Evolutionary conservation across 1,140 invertebrate genomes (phyloP).

Genomic region (Eciton burchellii): DNA sequence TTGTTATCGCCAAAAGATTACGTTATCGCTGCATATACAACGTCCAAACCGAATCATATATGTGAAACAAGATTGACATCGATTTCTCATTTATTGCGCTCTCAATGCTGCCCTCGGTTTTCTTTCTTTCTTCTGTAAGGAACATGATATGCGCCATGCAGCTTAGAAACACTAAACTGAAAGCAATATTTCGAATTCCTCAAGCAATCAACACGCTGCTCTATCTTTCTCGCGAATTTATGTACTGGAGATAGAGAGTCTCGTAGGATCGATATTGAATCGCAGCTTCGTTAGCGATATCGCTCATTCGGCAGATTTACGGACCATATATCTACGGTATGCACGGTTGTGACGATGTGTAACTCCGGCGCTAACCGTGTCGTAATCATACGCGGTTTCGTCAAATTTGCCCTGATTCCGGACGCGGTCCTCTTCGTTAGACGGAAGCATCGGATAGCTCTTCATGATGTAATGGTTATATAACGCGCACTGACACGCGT

Average conservation of each 20-base stretch:
- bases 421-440: conserved; percentile 32
- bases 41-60: neutral
- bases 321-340: conserved; percentile 13
- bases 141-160: no score
- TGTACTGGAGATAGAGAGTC: neutral
- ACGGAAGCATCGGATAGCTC: conserved; percentile 34
- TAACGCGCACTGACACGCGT: conserved; percentile 36
- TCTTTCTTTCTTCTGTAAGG: no score
- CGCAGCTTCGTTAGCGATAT: conserved; percentile 49
- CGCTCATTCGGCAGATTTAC: conserved; percentile 37
- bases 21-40: neutral
- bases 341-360: conserved; percentile 49
- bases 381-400: conserved; percentile 52
- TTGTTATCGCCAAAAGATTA: neutral
- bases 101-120: no score
- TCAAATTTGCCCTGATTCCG: conserved; percentile 54
- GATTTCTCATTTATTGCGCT: no score
- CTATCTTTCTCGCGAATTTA: conserved; percentile 3
- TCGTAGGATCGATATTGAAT: conserved; percentile 9
- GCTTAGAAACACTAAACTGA: neutral
- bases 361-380: conserved; percentile 45
- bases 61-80: no score
- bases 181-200: neutral
- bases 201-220: neutral
- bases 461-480: conserved; percentile 50